Base-by-base conservation (phyloP, 2,113 vertebrate species). In the Dermatemys mawii region DNA sequence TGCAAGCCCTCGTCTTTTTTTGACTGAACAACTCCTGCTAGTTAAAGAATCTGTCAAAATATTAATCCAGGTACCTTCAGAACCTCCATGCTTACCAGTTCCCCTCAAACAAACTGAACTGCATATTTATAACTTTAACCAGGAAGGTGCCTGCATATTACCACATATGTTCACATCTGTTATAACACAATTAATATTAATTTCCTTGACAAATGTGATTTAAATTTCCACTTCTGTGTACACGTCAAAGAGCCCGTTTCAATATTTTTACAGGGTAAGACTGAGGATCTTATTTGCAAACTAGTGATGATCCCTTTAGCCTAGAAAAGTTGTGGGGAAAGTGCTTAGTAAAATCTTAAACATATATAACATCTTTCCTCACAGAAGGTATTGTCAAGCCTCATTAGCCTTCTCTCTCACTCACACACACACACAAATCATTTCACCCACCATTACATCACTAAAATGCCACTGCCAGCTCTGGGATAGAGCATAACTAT, bases 111-210 rank as follows among this genome's bases (percentile, higher is more conserved):
- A 92, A 86, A 94, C 81, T 60, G 7, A 95, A 78, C 92, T 81
- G 38, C 83, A 93, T 41, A 35, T 87, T 94, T 96, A 10, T 94
- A 89, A 83, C 54, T 93, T 26, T n/a, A 93, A 92, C 50, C 27
- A 90, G 79, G 35, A 84, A 75, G 90, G 60, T 83, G 49, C n/a
- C 70, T 91, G 76, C 8, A 76, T 92, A 82, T 35, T 78, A 93
- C 70, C 55, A 91, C 79, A 73, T 78, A 49, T 78, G 11, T 87
- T 95, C 73, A 38, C 35, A 94, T 80, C 48, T 93, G 84, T 85
- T 85, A 16, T 60, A 83, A 80, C 35, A 70, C 35, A 70, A 50
- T 91, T 88, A 90, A 81, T 90, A 88, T 88, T 21, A 38, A 94
- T 79, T 51, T 60, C 78, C 63, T 90, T 92, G 63, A 86, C 91